Evolutionary conservation across 1,140 invertebrate species (phyloP).

Genomic region (Lutraria rhynchaena): DNA sequence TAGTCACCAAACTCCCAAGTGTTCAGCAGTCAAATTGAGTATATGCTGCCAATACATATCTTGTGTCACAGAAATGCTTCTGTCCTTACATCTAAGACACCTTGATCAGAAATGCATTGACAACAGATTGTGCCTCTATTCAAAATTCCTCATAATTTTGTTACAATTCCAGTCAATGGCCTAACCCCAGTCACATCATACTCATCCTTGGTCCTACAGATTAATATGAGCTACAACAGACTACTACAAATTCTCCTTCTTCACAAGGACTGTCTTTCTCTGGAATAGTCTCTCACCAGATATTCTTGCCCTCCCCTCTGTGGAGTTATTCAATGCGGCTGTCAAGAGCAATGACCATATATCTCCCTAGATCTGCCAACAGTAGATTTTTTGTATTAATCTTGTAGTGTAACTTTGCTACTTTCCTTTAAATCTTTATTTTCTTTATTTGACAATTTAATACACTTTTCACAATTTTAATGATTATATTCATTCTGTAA

Average conservation of each 20-base stretch:
- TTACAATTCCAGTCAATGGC: constrained; percentile 6
- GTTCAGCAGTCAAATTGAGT: constrained; percentile 5
- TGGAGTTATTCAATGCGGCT: background rate
- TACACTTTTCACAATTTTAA: no score
- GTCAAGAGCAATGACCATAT: constrained; percentile 1
- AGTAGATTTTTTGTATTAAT: no score
- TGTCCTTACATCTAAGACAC: background rate
- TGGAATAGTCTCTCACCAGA: background rate
- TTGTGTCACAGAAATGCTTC: constrained; percentile 17
- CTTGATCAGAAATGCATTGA: constrained; percentile 17
- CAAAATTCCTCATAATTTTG: constrained; percentile 13
- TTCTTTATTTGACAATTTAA: no score
- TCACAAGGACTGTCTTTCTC: background rate
- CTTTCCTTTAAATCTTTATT: no score
- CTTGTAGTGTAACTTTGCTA: no score
- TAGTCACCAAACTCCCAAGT: constrained; percentile 31
- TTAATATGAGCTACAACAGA: constrained; percentile 11
- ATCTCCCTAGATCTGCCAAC: constrained; percentile 3
- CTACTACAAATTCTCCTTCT: constrained; percentile 24
- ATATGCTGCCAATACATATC: background rate
- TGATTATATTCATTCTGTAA: no score
- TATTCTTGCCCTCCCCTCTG: background rate
- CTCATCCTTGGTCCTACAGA: background rate
- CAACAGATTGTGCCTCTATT: constrained; percentile 10
- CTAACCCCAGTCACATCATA: background rate